phyloP scores from a whole-genome alignment of 1,140 invertebrate genomes.

The Zaprionus gabonicus region DNA sequence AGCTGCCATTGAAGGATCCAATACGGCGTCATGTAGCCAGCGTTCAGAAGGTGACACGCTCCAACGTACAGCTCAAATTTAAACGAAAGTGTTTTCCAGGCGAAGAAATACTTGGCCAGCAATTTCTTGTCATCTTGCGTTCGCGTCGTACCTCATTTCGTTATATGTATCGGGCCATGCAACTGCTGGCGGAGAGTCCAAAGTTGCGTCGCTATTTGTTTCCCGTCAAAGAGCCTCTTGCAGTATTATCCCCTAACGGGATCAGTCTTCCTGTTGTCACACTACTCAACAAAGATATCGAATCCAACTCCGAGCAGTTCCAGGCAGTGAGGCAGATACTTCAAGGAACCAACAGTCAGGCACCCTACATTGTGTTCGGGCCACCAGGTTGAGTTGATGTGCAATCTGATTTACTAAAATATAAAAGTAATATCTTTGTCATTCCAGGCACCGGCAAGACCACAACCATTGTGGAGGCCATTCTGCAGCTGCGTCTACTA shows the following conservation, averaged over 20 bases:
- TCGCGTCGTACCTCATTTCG: constrained; percentile 55
- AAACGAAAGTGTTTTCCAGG: neutral
- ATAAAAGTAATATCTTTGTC: neutral
- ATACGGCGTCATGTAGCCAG: constrained; percentile 44
- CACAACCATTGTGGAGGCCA: constrained; percentile 90
- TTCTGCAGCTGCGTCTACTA: constrained; percentile 85
- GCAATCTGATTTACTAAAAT: neutral
- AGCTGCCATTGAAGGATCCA: constrained; percentile 8
- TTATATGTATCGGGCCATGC: constrained; percentile 64
- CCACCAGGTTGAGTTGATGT: constrained; percentile 63
- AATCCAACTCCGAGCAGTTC: constrained; percentile 63
- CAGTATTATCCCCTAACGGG: neutral
- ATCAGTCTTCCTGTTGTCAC: constrained; percentile 3
- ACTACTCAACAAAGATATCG: constrained; percentile 58
- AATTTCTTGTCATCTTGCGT: constrained; percentile 59
- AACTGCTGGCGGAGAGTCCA: constrained; percentile 50
- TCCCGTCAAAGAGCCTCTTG: constrained; percentile 12
- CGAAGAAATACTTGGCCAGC: neutral
- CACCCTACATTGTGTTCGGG: constrained; percentile 74
- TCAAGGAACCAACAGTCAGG: constrained; percentile 57
- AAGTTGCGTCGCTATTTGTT: constrained; percentile 63
- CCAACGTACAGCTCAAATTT: constrained; percentile 45
- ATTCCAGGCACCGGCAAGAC: constrained; percentile 90
- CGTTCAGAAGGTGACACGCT: constrained; percentile 46
- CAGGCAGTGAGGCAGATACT: constrained; percentile 67